Evolutionary conservation across 2,888 invertebrate species (phyloP).

Genomic region (Spilosoma lubricipeda): DNA sequence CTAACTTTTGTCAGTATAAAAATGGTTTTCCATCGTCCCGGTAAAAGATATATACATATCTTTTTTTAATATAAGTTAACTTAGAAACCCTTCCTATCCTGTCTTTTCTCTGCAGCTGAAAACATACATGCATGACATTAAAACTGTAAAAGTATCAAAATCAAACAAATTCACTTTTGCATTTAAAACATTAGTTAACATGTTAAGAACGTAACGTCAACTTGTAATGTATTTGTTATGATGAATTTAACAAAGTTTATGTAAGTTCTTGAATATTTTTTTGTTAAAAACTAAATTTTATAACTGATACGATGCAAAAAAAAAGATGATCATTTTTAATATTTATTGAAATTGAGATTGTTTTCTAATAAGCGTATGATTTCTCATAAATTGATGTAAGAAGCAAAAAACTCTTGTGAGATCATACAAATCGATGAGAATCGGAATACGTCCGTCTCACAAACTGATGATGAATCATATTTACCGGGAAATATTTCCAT

Average conservation of each 20-base stretch:
- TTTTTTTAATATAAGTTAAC: neutral
- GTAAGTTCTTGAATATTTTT: neutral
- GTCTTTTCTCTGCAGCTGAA: neutral
- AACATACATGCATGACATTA: neutral
- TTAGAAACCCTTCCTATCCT: neutral
- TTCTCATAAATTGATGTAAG: neutral
- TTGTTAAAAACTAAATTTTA: neutral
- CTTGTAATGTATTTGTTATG: neutral
- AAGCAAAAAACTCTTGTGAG: neutral
- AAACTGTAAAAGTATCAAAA: neutral
- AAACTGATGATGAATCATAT: constrained; percentile 27
- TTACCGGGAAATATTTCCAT: constrained; percentile 25
- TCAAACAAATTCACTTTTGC: neutral
- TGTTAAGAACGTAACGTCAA: no score
- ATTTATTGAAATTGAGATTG: neutral
- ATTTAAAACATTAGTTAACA: neutral
- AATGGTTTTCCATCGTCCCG: neutral
- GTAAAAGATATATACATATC: no score
- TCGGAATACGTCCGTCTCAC: constrained; percentile 23
- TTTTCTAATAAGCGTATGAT: neutral
- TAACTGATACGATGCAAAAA: neutral
- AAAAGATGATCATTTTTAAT: neutral
- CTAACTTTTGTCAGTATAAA: neutral
- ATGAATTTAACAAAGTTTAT: neutral
- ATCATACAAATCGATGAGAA: constrained; percentile 30